Evolutionary conservation across 2,797 vertebrate genomes (phyloP), one percentile per base, ranked within the genome.

Genomic region (Antennarius maculatus): DNA sequence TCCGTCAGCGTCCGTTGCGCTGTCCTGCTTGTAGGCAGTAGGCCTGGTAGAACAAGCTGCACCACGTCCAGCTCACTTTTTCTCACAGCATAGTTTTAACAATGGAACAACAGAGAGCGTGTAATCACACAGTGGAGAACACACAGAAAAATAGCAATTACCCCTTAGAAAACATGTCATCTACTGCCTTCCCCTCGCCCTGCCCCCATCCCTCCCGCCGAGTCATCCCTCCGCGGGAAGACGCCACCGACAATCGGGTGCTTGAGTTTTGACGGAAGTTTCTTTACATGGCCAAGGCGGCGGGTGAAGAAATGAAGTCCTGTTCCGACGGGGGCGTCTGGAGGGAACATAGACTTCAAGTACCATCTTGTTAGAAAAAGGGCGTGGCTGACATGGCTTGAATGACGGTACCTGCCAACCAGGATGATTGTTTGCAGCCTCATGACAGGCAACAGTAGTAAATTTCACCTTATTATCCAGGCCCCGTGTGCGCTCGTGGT

Each of bases 351-450:
- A 79, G 47, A 46, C 69, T 89, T 93, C 89, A 92, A 89, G 91
- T 92, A 91, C 85, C 83, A 81, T 93, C 91, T 92, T 93, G 92
- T 93, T 90, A 91, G 80, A 71, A 69, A 78, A 64, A 83, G 86
- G 90, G 84, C 70, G 90, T 23, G 90, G 77, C 85, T 81, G 57
- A 91, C 87, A 86, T 76, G 83, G 78, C 86, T 84, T 90, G 82
- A 79, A 86, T 90, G 86, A 90, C 83, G 76, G 74, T 82, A 86
- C 86, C 86, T 92, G 88, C 88, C 92, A 93, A 77, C 77, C 74
- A 61, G 42, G 68, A 60, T 82, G 87, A 27, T 86, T 85, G 90
- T 92, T 89, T 90, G 77, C 79, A 77, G 61, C 86, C 66, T 68
- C 71, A 69, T 84, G 76, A 81, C 88, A 88, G 83, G 76, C 81